Evolutionary conservation across 35 echinoderm and acorn worm genomes (phyloP).

Genomic region (Holothuria glaberrima): DNA sequence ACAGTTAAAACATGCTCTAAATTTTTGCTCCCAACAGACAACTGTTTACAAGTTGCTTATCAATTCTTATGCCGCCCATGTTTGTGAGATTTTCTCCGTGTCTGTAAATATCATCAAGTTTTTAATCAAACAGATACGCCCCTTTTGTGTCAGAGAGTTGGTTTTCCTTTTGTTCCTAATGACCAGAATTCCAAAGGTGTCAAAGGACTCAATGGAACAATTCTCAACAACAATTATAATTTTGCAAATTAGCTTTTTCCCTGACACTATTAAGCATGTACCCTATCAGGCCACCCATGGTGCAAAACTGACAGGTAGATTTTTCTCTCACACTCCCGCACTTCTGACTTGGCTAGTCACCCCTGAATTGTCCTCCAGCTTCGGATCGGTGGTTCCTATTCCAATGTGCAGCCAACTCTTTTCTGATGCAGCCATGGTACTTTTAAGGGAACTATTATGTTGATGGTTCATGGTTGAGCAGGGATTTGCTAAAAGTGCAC

Average conservation of each 20-base stretch:
- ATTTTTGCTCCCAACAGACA: neutral
- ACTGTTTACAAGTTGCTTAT: neutral
- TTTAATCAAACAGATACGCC: neutral
- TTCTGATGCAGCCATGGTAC: neutral
- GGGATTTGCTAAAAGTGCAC: neutral
- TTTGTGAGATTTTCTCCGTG: neutral
- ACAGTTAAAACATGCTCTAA: neutral
- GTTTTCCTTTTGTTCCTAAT: slow-evolving; percentile 18
- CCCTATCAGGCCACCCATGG: slow-evolving; percentile 18
- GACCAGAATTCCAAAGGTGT: slow-evolving; percentile 38
- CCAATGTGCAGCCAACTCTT: neutral
- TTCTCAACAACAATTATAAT: slow-evolving; percentile 16
- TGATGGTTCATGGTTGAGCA: slow-evolving; percentile 18
- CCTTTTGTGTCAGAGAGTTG: slow-evolving; percentile 1
- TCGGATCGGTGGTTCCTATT: slow-evolving; percentile 7
- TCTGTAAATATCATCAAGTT: neutral
- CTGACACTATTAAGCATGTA: slow-evolving; percentile 9
- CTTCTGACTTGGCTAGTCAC: slow-evolving; percentile 9
- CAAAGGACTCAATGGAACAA: slow-evolving; percentile 20
- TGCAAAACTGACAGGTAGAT: neutral
- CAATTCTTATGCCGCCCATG: neutral
- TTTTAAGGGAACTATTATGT: neutral
- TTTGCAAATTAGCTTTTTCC: slow-evolving; percentile 18
- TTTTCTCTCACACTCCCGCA: neutral
- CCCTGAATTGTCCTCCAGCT: neutral